Percentiles rank a stretch among this genome's conserved stretches.
These are phyloP conservation scores for Tetraneura akinire DNA, from an alignment of 1,140 invertebrate genomes.

Conservation along the genomic window DNA sequence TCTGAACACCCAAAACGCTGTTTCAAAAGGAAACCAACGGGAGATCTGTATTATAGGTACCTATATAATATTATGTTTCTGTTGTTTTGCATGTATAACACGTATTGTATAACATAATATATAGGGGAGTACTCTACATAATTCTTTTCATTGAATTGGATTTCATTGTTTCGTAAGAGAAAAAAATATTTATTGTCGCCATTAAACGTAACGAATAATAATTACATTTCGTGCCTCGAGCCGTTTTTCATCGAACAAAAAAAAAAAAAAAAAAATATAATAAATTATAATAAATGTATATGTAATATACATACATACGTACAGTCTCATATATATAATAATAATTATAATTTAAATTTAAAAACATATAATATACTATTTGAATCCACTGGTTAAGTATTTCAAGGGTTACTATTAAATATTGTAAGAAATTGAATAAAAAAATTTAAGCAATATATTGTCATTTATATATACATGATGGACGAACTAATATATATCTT, in stretches of 20 bases:
- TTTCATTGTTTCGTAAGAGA: slow-evolving; percentile 43
- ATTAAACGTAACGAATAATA: slow-evolving; percentile 40
- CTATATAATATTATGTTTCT: slow-evolving; percentile 17
- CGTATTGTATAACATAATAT: slow-evolving; percentile 48
- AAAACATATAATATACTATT: neutral
- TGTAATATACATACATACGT: neutral
- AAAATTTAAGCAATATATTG: neutral
- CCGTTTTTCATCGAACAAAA: slow-evolving; percentile 43
- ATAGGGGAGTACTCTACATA: slow-evolving; percentile 43
- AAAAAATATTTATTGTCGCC: slow-evolving; percentile 47
- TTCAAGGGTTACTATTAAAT: neutral
- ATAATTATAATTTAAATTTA: neutral
- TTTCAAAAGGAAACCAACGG: slow-evolving; percentile 43
- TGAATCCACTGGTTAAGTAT: neutral
- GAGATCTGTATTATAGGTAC: slow-evolving; percentile 44
- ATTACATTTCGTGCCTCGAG: slow-evolving; percentile 42
- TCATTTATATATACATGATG: slow-evolving; percentile 3
- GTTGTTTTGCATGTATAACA: slow-evolving; percentile 44
- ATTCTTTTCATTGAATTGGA: slow-evolving; percentile 42
- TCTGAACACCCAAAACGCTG: slow-evolving; percentile 18
- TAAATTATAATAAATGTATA: neutral
- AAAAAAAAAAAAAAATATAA: neutral
- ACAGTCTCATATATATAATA: neutral
- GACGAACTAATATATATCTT: too few species aligned
- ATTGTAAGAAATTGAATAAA: neutral